Evolutionary conservation across 2,797 vertebrate species (phyloP), one percentile per base, ranked within the genome.

Genomic region (Jordanella pulchra): DNA sequence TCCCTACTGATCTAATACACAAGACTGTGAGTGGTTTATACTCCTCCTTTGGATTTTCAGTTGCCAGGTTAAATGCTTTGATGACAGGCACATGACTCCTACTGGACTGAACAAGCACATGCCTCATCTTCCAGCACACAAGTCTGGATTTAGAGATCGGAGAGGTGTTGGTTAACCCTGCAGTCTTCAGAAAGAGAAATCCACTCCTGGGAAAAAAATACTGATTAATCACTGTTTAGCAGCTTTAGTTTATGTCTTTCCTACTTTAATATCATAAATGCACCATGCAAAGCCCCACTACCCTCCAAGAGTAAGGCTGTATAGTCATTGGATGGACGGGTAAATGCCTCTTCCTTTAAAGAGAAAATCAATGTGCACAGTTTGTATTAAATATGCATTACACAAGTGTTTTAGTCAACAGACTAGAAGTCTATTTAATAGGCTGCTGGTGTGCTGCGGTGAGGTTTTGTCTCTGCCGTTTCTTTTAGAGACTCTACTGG

Each of bases 61-160:
- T 17, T 50, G 48, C 35, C n/a, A 25, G 48, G 42, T 72, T 65
- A 28, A 15, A 42, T 48, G 30, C 30, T 39, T 48, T 71, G 56
- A 61, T 50, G 48, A 63, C 48, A 28, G 14, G n/a, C 60, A 53
- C 32, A 42, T 53, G 61, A 50, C 48, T 47, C 18, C n/a, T 15
- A 32, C 27, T 21, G 48, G 32, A 54, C n/a, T 13, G 17, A 30
- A 27, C 10, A 7, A 70, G 28, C 17, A 63, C 30, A 15, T 44
- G 70, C 18, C 4, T 65, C 35, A 27, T 30, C 70, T 25, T 65
- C 32, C 50, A 23, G 35, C 60, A 44, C 61, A 65, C 60, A 55
- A 30, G 48, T 28, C 48, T 65, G 39, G 27, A 25, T 66, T 55
- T 32, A 28, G 21, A 45, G 71, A 27, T 32, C 27, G 23, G 71